phyloP scores from a whole-genome alignment of 2,888 invertebrate genomes.

The Tetragnatha montana region DNA sequence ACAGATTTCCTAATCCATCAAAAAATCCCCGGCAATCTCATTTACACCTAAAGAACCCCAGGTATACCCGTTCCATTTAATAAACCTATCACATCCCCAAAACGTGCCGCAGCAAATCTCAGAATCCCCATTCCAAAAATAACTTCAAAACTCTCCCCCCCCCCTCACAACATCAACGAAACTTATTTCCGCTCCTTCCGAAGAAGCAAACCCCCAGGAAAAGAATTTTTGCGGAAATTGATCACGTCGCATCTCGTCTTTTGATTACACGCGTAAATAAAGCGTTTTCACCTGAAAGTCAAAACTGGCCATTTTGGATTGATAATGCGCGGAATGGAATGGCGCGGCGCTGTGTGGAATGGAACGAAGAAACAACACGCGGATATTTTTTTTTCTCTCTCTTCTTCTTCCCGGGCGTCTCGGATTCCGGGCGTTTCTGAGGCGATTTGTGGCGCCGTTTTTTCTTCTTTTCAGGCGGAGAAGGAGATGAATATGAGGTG shows the following conservation, averaged over 20 bases:
- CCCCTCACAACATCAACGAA: not conserved
- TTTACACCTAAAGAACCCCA: not conserved
- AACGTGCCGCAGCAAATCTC: constrained; percentile 3
- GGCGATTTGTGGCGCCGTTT: constrained; percentile 12
- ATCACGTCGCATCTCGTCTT: constrained; percentile 39
- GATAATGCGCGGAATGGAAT: constrained; percentile 26
- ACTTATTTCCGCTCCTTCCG: constrained; percentile 29
- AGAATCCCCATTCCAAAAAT: constrained; percentile 28
- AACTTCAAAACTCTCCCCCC: not conserved
- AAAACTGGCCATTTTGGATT: constrained; percentile 33
- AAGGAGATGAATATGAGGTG: not conserved
- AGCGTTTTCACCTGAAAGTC: constrained; percentile 31
- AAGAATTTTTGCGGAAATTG: constrained; percentile 30
- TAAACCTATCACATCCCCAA: constrained; percentile 4
- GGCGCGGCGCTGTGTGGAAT: not conserved
- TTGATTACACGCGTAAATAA: constrained; percentile 26
- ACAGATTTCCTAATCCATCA: not conserved
- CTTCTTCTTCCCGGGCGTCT: too few species aligned
- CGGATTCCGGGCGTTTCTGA: constrained; percentile 1
- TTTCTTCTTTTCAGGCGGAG: not conserved
- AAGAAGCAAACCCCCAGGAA: constrained; percentile 28
- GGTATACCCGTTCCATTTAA: not conserved
- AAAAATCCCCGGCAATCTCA: not conserved
- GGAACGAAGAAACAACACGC: too few species aligned
- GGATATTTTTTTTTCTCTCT: too few species aligned